phyloP scores from a whole-genome alignment of 2,113 vertebrate species.

The Eira barbara region DNA sequence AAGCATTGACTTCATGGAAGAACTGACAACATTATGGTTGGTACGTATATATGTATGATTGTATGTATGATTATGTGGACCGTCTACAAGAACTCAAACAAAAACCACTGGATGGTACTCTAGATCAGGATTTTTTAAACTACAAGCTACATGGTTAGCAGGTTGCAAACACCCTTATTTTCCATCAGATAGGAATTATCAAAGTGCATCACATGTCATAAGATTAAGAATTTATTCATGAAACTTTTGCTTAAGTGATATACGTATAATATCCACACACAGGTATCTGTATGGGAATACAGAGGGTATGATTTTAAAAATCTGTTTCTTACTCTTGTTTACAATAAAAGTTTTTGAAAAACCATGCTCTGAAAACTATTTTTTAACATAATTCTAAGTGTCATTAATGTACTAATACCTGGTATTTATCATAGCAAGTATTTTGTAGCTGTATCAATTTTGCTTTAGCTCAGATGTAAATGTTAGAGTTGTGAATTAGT shows the following conservation, averaged over 20 bases:
- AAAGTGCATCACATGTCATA: neutral
- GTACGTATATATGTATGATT: neutral
- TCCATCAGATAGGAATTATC: neutral
- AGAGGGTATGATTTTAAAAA: neutral
- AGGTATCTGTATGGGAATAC: neutral
- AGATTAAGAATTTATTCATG: neutral
- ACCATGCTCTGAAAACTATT: neutral
- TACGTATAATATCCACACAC: neutral
- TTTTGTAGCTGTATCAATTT: neutral
- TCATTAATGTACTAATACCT: neutral
- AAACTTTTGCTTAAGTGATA: neutral
- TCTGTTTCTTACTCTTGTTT: neutral
- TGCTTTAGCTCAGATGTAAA: neutral
- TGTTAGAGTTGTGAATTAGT: neutral
- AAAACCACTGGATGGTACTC: neutral
- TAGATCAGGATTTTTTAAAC: neutral
- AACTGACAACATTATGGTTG: neutral
- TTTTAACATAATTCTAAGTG: neutral
- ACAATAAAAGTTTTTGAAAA: neutral
- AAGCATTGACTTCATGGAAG: neutral
- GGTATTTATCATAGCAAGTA: neutral
- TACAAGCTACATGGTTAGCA: neutral
- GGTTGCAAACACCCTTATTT: neutral
- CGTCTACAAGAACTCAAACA: neutral
- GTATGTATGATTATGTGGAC: no score